phyloP scores from a whole-genome alignment of 2,797 vertebrate species.

The Sebastes hubbsi region DNA sequence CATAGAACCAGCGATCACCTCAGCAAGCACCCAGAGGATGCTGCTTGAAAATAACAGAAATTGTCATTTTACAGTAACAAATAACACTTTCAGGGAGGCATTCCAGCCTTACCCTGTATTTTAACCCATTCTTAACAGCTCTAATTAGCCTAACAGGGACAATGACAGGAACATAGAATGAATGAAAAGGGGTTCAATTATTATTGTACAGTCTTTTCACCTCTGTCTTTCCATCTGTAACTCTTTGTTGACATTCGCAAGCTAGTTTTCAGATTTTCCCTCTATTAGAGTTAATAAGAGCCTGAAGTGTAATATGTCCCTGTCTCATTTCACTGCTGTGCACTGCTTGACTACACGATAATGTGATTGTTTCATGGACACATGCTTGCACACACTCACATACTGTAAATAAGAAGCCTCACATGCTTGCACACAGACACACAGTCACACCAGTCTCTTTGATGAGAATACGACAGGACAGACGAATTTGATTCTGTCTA shows the following conservation, averaged over 20 bases:
- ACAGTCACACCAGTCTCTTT: constrained; percentile 68
- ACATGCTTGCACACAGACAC: constrained; percentile 11
- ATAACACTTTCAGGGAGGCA: not conserved
- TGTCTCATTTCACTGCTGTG: constrained; percentile 84
- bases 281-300: constrained; percentile 43
- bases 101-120: not conserved
- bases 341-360: constrained; percentile 90
- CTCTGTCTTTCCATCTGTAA: not conserved
- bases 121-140: not conserved
- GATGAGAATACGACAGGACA: constrained; percentile 94
- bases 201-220: not conserved
- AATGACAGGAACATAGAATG: not conserved
- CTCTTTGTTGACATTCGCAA: not conserved
- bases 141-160: not conserved
- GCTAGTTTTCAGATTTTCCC: constrained; percentile 1
- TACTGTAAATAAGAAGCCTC: constrained; percentile 10
- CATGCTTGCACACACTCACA: constrained; percentile 27
- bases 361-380: constrained; percentile 83
- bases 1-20: not conserved
- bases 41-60: not conserved
- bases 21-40: not conserved
- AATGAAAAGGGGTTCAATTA: not conserved
- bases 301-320: constrained; percentile 82
- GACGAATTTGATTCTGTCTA: constrained; percentile 93
- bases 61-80: not conserved